A percentile compares a stretch with the other conserved stretches of the same genome.
phyloP scores from a whole-genome alignment of 2,113 vertebrate species.

The Pteropus alecto region DNA sequence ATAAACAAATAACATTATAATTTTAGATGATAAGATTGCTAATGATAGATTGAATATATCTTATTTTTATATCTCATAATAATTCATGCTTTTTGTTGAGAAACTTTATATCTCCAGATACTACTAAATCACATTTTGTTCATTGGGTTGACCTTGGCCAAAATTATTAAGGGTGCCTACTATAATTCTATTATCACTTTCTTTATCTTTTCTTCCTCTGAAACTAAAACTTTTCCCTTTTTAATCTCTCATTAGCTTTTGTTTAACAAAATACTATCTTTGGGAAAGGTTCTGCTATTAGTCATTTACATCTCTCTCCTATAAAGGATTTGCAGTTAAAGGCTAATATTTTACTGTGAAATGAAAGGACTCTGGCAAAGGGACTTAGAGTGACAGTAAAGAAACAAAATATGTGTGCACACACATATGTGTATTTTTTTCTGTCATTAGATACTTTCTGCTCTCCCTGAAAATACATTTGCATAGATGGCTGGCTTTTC shows the following conservation, averaged over 20 bases:
- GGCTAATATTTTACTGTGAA: not conserved
- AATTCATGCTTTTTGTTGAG: not conserved
- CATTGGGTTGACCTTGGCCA: not conserved
- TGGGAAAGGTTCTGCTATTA: not conserved
- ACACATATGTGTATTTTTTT: not conserved
- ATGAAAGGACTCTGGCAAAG: not conserved
- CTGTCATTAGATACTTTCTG: not conserved
- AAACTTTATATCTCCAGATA: not conserved
- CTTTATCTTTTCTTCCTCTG: not conserved
- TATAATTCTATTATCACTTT: not conserved
- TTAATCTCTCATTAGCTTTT: not conserved
- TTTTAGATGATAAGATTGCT: not conserved
- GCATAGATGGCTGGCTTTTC: not conserved
- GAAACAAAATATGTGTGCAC: not conserved
- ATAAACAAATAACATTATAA: conserved; percentile 15
- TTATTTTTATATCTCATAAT: conserved; percentile 5
- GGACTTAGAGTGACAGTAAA: not conserved
- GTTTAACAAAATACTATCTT: not conserved
- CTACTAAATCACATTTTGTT: conserved; percentile 23
- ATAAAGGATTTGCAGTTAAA: not conserved
- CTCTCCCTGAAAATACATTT: not conserved
- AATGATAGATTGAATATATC: not conserved
- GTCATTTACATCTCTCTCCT: not conserved
- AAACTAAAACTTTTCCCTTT: not conserved
- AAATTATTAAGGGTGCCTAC: not conserved